Conservation (phyloP, 2,888 invertebrate species). For the Lamellibrachia satsuma region DNA sequence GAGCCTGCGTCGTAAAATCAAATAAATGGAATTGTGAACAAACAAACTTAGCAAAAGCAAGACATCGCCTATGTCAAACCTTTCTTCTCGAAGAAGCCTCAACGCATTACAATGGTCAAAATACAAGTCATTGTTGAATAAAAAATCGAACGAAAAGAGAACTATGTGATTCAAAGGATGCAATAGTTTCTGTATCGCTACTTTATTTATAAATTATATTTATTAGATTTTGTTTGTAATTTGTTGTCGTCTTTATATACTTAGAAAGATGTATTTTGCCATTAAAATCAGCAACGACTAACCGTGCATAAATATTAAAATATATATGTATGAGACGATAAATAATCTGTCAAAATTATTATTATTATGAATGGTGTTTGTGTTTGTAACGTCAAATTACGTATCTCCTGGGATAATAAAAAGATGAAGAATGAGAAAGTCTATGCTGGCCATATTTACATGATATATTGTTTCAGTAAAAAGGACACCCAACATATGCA, state of each 20-base stretch:
- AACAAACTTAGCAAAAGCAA: background rate
- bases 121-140: too few species aligned
- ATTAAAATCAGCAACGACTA: background rate
- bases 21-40: background rate
- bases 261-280: too few species aligned
- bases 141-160: too few species aligned
- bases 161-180: too few species aligned
- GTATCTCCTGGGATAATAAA: background rate
- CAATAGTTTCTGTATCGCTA: too few species aligned
- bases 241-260: too few species aligned
- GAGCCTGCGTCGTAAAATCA: constrained; percentile 12
- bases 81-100: background rate
- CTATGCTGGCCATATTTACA: background rate
- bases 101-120: too few species aligned
- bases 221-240: too few species aligned
- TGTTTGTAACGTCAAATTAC: background rate
- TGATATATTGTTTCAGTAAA: background rate
- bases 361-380: background rate
- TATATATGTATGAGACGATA: background rate
- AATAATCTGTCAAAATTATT: background rate
- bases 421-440: background rate
- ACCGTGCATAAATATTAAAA: background rate
- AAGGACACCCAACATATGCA: too few species aligned
- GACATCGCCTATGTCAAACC: background rate
- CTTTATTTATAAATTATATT: too few species aligned